Conservation (phyloP, 2,888 invertebrate genomes). For the Rhogogaster chlorosoma region DNA sequence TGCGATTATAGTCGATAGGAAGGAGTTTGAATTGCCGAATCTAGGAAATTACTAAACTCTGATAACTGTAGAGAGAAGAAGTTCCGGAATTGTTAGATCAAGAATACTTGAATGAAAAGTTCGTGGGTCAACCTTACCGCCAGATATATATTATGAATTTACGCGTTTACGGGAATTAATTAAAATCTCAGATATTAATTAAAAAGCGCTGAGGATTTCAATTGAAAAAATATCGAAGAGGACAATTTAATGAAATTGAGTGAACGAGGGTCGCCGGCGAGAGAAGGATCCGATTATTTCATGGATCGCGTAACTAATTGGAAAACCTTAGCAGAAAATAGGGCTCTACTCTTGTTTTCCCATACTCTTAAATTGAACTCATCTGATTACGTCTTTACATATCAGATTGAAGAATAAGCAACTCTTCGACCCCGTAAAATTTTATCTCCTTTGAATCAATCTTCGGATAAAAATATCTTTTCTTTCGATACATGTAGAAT, state of each 20-base stretch:
- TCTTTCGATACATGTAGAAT: neutral
- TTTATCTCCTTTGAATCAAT: neutral
- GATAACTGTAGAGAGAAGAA: neutral
- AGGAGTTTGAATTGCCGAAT: neutral
- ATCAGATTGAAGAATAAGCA: neutral
- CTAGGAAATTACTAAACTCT: conserved; percentile 1
- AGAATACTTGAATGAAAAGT: neutral
- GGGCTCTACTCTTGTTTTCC: neutral
- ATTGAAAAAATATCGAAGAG: neutral
- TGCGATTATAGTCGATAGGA: neutral
- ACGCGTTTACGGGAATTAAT: neutral
- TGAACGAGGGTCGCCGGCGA: neutral
- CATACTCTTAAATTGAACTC: neutral
- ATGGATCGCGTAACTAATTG: neutral
- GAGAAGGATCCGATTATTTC: conserved; percentile 12
- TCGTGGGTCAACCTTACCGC: neutral
- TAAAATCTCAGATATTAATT: conserved; percentile 21
- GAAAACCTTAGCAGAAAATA: neutral
- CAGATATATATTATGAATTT: neutral
- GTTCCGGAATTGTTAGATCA: neutral
- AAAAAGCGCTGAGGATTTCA: neutral
- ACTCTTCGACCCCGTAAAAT: neutral
- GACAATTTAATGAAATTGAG: neutral
- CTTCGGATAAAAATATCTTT: neutral
- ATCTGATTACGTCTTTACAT: neutral